Conservation (phyloP, 2,888 invertebrate genomes). For the Drosophila testacea region DNA sequence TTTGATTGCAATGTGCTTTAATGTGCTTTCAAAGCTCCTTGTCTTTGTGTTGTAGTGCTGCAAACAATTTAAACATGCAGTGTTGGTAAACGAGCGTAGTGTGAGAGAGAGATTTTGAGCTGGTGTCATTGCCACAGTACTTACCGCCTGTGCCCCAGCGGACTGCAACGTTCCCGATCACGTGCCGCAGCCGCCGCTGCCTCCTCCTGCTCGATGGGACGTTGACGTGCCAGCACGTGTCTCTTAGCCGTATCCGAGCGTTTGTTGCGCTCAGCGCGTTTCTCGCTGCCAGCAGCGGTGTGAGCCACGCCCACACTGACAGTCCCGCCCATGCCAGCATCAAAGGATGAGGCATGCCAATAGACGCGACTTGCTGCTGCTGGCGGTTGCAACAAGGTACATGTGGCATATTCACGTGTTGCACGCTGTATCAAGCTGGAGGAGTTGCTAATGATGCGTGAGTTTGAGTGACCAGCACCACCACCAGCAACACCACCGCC, state of each 20-base stretch:
- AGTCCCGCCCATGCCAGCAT: constrained; percentile 86
- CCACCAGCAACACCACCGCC: constrained; percentile 27
- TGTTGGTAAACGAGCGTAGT: constrained; percentile 6
- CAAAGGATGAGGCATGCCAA: constrained; percentile 93
- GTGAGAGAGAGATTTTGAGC: background rate
- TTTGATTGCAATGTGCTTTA: background rate
- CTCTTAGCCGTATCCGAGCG: constrained; percentile 88
- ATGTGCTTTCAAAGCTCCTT: constrained; percentile 7
- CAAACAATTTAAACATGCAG: constrained; percentile 4
- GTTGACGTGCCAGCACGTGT: constrained; percentile 91
- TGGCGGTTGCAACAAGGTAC: constrained; percentile 87
- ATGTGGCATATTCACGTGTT: constrained; percentile 83
- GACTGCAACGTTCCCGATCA: constrained; percentile 69
- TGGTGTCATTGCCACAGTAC: constrained; percentile 14
- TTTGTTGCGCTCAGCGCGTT: constrained; percentile 87
- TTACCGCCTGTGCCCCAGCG: constrained; percentile 82
- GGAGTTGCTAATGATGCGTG: constrained; percentile 81
- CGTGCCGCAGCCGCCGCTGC: constrained; percentile 36
- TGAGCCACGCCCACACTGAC: constrained; percentile 15
- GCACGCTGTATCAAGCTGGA: constrained; percentile 83
- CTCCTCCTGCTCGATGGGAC: constrained; percentile 90
- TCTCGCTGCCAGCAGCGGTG: constrained; percentile 53
- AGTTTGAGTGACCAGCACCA: constrained; percentile 52
- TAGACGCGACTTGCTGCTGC: constrained; percentile 85
- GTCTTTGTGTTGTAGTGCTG: background rate